Evolutionary conservation across 1,140 invertebrate genomes (phyloP), one percentile per base, ranked within the genome.

Genomic region (Chymomyza costata): DNA sequence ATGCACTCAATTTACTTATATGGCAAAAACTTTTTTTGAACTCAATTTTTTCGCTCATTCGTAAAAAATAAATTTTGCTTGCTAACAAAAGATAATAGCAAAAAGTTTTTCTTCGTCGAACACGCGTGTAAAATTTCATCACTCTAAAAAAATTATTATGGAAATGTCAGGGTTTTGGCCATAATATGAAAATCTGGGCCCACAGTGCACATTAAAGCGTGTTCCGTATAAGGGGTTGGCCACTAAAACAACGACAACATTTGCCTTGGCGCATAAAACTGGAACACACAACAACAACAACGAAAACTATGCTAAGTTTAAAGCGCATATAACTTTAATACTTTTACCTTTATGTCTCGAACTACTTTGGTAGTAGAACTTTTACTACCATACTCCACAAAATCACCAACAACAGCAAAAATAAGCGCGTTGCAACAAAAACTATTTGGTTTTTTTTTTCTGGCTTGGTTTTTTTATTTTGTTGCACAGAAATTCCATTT

Each of bases 321-420:
- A 76, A 76, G 68, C 70, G 70, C 53, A 76, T 76, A 78, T 76
- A 76, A 78, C 71, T 76, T 76, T 76, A 76, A 76, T 76, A 62
- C 56, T 59, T 76, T 76, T 70, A 76, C 70, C 70, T 76, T 76
- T 78, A 76, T 76, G 65, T 78, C 65, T 68, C n/a, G n/a, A n/a
- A n/a, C n/a, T n/a, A n/a, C n/a, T n/a, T n/a, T n/a, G n/a, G n/a
- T n/a, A n/a, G n/a, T n/a, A 61, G 65, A 65, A 70, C 71, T 70
- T 76, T 76, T 76, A 76, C 57, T 66, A 78, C 59, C 64, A 41
- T 19, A 32, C 50, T 31, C 30, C 44, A 19, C 16, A 58, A n/a
- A 19, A 48, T 40, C 60, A 64, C 21, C 21, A 35, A 18, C 45
- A 67, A 59, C 38, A 44, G 38, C 59, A 43, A 40, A 25, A 32